These are phyloP conservation scores for Ridgeia piscesae DNA, from an alignment of 1,140 invertebrate genomes.

Conservation along the genomic window DNA sequence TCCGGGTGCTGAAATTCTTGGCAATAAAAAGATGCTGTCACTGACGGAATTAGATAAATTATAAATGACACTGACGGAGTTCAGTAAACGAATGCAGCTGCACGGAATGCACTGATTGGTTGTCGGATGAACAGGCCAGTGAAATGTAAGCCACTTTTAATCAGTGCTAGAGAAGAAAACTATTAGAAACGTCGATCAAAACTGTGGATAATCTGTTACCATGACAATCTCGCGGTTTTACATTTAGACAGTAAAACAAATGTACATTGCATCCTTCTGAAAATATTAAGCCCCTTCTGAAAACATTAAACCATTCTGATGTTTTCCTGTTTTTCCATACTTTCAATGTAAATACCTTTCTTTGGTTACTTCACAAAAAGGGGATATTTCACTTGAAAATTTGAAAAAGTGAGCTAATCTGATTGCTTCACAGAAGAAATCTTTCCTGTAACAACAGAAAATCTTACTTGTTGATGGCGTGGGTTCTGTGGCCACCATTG, in stretches of 20 bases:
- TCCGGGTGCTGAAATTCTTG: background rate
- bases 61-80: background rate
- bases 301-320: no score
- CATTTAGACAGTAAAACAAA: no score
- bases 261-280: no score
- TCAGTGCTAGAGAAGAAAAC: background rate
- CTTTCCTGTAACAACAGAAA: background rate
- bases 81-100: background rate
- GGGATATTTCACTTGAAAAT: no score
- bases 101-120: background rate
- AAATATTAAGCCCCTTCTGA: no score
- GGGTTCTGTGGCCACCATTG: background rate
- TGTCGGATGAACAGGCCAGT: background rate
- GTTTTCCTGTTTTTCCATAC: no score
- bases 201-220: no score
- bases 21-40: background rate
- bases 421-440: background rate
- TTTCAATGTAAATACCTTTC: no score
- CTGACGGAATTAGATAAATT: background rate
- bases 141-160: background rate
- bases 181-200: background rate
- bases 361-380: no score
- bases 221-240: no score
- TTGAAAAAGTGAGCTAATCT: no score
- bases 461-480: background rate